Evolutionary conservation across 2,797 vertebrate genomes (phyloP).

Genomic region (Crocidura indochinensis): DNA sequence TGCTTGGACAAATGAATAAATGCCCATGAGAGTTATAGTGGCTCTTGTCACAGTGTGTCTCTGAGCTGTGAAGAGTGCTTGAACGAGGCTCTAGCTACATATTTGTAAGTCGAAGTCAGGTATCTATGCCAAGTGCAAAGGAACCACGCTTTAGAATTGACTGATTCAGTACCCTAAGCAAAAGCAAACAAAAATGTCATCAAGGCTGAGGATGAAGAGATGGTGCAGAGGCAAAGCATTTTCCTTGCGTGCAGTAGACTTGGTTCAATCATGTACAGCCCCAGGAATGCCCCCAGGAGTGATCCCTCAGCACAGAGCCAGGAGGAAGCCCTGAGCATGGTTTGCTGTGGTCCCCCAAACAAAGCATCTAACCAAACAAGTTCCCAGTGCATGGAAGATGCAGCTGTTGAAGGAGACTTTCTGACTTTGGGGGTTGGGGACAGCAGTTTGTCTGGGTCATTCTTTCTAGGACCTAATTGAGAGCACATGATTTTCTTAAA

Average conservation of each 20-base stretch:
- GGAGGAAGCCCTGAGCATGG: too few relatives aligned
- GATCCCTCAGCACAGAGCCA: too few relatives aligned
- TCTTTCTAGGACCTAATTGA: not conserved
- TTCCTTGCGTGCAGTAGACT: too few relatives aligned
- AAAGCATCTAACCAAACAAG: too few relatives aligned
- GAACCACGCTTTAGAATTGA: conserved; percentile 13
- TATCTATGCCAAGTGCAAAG: not conserved
- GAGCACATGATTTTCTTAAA: too few relatives aligned
- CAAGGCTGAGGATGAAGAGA: too few relatives aligned
- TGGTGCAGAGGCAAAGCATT: too few relatives aligned
- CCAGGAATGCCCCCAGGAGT: too few relatives aligned
- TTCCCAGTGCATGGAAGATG: not conserved
- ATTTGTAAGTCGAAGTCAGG: conserved; percentile 33
- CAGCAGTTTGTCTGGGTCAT: not conserved
- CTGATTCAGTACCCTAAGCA: not conserved
- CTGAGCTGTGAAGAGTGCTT: conserved; percentile 53
- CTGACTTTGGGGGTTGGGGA: not conserved
- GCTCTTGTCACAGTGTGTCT: conserved; percentile 54
- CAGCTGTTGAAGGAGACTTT: not conserved
- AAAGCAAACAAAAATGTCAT: too few relatives aligned
- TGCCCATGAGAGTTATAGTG: conserved; percentile 57
- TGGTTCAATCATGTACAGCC: too few relatives aligned
- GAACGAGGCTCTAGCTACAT: conserved; percentile 63
- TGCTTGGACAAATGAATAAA: conserved; percentile 63
- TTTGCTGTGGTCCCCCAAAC: too few relatives aligned